phyloP scores from a whole-genome alignment of 2,797 vertebrate genomes.

The Garrulus glandarius region DNA sequence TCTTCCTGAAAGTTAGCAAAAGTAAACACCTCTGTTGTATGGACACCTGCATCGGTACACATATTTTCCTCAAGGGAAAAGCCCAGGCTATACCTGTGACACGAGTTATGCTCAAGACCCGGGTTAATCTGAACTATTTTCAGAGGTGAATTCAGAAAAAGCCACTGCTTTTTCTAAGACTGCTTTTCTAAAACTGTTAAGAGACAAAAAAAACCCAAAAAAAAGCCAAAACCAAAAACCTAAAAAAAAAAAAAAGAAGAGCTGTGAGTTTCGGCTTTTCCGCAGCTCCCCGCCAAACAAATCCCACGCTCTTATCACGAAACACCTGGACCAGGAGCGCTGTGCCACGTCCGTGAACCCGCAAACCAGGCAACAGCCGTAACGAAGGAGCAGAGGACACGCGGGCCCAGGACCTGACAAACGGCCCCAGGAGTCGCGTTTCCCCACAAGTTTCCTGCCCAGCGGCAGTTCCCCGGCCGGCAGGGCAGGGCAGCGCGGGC shows the following conservation, averaged over 20 bases:
- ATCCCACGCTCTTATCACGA: not conserved
- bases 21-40: accelerated
- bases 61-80: not conserved
- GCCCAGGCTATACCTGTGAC: not conserved
- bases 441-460: not conserved
- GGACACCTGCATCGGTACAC: accelerated
- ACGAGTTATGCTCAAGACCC: not conserved
- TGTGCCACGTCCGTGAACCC: not conserved
- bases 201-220: not conserved
- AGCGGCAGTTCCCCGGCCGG: accelerated
- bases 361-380: not conserved
- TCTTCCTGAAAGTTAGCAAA: not conserved
- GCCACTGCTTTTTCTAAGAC: too few relatives aligned
- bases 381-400: not conserved
- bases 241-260: not conserved
- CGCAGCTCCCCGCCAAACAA: not conserved
- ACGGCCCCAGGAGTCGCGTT: not conserved
- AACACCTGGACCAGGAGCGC: not conserved
- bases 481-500: not conserved
- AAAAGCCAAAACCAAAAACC: not conserved
- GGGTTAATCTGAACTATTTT: not conserved
- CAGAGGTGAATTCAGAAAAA: not conserved
- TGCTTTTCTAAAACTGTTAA: not conserved
- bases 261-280: accelerated
- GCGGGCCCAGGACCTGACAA: accelerated